Conservation (phyloP, 2,888 invertebrate species). For the Hipparchia semele region DNA sequence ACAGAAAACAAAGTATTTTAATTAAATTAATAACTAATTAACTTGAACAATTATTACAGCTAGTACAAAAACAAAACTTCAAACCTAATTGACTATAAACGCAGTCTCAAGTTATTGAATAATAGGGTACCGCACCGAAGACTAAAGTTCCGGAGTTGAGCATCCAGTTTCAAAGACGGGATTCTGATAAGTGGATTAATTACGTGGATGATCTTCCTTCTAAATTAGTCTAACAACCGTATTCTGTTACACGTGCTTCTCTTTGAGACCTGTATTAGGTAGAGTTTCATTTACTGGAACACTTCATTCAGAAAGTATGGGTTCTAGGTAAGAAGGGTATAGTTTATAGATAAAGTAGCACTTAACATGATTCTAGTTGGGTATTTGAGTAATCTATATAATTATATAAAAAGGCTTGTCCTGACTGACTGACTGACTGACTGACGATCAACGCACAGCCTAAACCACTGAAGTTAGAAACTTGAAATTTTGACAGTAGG, state of each 20-base stretch:
- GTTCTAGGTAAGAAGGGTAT: constrained; percentile 11
- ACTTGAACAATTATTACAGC: not conserved
- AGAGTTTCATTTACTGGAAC: constrained; percentile 7
- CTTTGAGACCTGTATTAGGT: constrained; percentile 27
- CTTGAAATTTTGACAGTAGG: no score
- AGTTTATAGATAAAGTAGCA: not conserved
- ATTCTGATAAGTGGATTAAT: constrained; percentile 77
- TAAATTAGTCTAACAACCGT: constrained; percentile 73
- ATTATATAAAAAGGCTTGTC: no score
- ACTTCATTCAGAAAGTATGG: constrained; percentile 8
- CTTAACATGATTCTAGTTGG: no score
- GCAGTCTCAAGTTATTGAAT: constrained; percentile 28
- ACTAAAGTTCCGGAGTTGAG: constrained; percentile 46
- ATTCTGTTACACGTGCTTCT: constrained; percentile 53
- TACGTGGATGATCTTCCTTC: constrained; percentile 72
- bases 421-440: no score
- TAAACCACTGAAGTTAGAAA: no score
- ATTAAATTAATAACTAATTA: constrained; percentile 2
- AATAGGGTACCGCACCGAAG: constrained; percentile 31
- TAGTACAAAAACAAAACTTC: constrained; percentile 7
- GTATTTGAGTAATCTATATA: no score
- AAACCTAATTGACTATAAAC: constrained; percentile 27
- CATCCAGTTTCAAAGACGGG: constrained; percentile 69
- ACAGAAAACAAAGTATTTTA: not conserved
- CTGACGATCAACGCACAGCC: no score